Evolutionary conservation across 2,888 invertebrate genomes (phyloP).

Genomic region (Vanessa cardui): DNA sequence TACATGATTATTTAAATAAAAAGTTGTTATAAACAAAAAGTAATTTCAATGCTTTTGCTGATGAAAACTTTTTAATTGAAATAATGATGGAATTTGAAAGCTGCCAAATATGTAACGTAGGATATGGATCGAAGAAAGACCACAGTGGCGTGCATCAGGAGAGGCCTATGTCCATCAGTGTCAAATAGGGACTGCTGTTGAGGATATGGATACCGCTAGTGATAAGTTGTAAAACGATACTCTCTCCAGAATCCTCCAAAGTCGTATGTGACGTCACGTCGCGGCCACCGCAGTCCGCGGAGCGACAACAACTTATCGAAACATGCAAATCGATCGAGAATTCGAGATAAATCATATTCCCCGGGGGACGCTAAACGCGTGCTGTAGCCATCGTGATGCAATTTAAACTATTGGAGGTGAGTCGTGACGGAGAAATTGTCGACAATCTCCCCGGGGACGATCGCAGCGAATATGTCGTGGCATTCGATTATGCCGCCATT

Average conservation of each 20-base stretch:
- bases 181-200: too few species aligned
- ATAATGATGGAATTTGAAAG: too few species aligned
- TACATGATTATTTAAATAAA: too few species aligned
- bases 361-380: conserved; percentile 8
- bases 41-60: too few species aligned
- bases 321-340: conserved; percentile 12
- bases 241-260: background rate
- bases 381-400: conserved; percentile 16
- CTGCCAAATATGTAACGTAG: too few species aligned
- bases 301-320: background rate
- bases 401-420: conserved; percentile 18
- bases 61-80: too few species aligned
- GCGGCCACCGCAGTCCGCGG: background rate
- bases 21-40: too few species aligned
- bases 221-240: too few species aligned
- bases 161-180: too few species aligned
- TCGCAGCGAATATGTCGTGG: conserved; percentile 24
- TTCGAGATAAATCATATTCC: conserved; percentile 15
- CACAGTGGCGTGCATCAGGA: too few species aligned
- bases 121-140: too few species aligned
- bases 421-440: conserved; percentile 30
- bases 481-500: conserved; percentile 22
- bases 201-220: too few species aligned
- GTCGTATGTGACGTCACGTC: background rate
- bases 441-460: conserved; percentile 19